These are phyloP conservation scores for Synanthedon tipuliformis DNA, from an alignment of 2,888 invertebrate species.

Conservation along the genomic window DNA sequence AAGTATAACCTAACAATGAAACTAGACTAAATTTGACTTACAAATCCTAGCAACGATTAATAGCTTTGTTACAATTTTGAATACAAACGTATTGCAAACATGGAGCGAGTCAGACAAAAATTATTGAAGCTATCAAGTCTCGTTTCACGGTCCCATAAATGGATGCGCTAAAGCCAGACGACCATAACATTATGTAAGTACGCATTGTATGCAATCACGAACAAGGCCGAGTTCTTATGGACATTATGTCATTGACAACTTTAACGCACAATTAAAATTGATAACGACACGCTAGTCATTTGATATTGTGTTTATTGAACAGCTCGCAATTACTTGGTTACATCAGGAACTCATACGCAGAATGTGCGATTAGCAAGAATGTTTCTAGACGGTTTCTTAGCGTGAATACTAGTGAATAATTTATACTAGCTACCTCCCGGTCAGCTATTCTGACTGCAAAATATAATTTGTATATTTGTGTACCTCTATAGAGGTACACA, in stretches of 20 bases:
- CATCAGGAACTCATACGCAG: not conserved
- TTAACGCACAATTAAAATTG: slow-evolving; percentile 21
- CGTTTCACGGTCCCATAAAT: slow-evolving; percentile 1
- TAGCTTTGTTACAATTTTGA: not conserved
- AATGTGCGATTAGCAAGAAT: no score
- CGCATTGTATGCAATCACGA: slow-evolving; percentile 27
- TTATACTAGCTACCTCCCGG: no score
- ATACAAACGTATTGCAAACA: not conserved
- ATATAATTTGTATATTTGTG: no score
- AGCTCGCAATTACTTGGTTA: not conserved
- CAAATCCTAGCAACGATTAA: no score
- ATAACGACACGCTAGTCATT: not conserved
- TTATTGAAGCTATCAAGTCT: not conserved
- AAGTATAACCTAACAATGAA: no score
- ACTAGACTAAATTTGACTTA: no score
- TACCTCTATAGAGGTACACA: no score
- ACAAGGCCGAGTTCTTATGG: slow-evolving; percentile 27
- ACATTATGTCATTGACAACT: slow-evolving; percentile 37
- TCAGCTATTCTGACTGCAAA: no score
- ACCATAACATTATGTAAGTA: slow-evolving; percentile 25
- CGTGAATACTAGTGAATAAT: no score
- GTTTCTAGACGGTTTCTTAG: no score
- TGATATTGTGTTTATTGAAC: not conserved
- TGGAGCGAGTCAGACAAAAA: not conserved
- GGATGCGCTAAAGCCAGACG: slow-evolving; percentile 14